A percentile compares a stretch with the other conserved stretches of the same genome.
These are phyloP conservation scores for Geothlypis trichas DNA, from an alignment of 2,113 vertebrate genomes.

Conservation along the genomic window DNA sequence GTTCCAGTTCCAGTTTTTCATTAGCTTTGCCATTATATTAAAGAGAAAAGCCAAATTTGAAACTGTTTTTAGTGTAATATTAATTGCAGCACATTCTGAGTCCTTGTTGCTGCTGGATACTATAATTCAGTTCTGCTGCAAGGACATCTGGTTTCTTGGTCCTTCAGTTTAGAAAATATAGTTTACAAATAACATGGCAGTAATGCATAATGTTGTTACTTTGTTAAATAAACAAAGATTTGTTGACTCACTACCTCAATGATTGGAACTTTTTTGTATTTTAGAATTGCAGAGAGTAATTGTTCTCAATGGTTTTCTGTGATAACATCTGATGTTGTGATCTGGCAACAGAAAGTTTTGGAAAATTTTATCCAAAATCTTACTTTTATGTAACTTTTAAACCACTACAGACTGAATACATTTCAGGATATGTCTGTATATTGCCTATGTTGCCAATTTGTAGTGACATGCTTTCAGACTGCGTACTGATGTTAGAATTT, in stretches of 20 bases:
- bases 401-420: not conserved
- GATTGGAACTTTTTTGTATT: not conserved
- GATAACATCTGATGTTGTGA: not conserved
- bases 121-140: not conserved
- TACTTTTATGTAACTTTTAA: not conserved
- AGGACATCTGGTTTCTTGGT: not conserved
- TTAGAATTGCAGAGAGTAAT: constrained; percentile 21
- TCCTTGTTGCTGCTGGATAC: not conserved
- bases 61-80: not conserved
- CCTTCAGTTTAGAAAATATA: not conserved
- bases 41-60: not conserved
- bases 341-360: not conserved
- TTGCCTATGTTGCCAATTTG: not conserved
- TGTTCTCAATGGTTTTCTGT: not conserved
- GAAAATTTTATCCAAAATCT: not conserved
- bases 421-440: not conserved
- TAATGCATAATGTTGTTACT: not conserved
- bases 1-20: not conserved
- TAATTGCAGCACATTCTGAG: not conserved
- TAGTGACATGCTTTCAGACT: not conserved
- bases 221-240: not conserved
- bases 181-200: not conserved
- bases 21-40: not conserved
- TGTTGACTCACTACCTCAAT: not conserved
- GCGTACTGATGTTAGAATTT: not conserved